Percentiles rank a stretch among this genome's conserved stretches.
Evolutionary conservation across 2,113 vertebrate species (phyloP).

Genomic region (Recurvirostra avosetta): DNA sequence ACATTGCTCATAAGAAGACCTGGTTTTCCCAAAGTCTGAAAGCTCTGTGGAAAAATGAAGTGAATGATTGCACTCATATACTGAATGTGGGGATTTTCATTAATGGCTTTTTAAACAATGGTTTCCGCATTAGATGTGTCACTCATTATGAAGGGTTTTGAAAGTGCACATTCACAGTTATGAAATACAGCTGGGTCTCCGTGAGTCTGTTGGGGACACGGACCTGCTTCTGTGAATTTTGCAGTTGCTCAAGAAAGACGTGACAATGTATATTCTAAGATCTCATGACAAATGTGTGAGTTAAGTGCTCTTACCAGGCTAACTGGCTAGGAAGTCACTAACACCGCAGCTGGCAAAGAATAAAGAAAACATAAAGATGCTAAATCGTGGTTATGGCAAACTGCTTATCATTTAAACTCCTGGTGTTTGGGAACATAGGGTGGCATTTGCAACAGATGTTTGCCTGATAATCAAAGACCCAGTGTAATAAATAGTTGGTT

Average conservation of each 20-base stretch:
- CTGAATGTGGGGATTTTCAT: background rate
- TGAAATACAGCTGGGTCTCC: background rate
- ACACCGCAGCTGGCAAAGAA: background rate
- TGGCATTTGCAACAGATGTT: background rate
- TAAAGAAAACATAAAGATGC: background rate
- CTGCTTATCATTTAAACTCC: background rate
- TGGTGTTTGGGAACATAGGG: background rate
- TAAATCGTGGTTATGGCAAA: background rate
- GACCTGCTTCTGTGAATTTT: background rate
- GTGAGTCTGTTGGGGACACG: background rate
- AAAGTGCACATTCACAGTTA: background rate
- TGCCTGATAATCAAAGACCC: background rate
- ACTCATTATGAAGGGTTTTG: background rate
- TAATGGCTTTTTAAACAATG: background rate
- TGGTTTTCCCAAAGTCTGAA: background rate
- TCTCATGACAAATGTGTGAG: background rate
- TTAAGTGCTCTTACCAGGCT: background rate
- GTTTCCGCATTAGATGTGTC: background rate
- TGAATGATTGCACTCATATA: background rate
- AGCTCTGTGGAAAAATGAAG: background rate
- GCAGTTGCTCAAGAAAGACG: background rate
- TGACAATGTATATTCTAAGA: background rate
- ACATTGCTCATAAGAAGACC: background rate
- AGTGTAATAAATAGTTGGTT: background rate
- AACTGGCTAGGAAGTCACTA: background rate